Base-by-base conservation (phyloP, 2,888 invertebrate species). In the Brassicogethes aeneus region DNA sequence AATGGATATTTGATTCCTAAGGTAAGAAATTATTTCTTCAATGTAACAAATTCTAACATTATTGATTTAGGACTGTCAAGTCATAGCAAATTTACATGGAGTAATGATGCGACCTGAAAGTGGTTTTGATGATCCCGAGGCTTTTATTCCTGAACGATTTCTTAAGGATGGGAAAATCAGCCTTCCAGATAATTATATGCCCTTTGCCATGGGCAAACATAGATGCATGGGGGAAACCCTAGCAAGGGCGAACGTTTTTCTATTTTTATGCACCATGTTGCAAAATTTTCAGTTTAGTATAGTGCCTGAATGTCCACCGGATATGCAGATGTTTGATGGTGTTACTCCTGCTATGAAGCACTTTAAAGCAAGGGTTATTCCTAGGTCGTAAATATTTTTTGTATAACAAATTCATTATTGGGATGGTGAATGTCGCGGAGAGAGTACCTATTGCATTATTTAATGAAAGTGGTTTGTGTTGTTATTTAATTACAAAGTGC, bases 221-320 rank as follows among this genome's bases (percentile, higher is more conserved):
- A 77, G 88, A 39, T 90, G 90, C 57, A 77, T 89, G 77, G 90
- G 89, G 1, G 89, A 90, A 57, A 74, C 79, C 1, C 64, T 89
- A 47, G 84, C 84, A 1, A 80, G 80, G 54, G 84, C 85, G 52
- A 89, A 85, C 55, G 72, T 89, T 37, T 90, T 89, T 57, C 63
- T 87, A 17, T 84, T 89, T 54, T 79, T 78, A 0, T 77, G 86
- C 0, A 73, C 80, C 0, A 68, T 89, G 51, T 67, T 90, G 51
- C 89, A 89, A 63, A 76, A 73, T 53, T 89, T 84, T 53, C 75
- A 75, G 2, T 80, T 90, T 56, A 62, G 75, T 1, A 68, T 80
- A 0, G 75, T 77, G 1, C 79, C 82, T 0, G 84, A 79, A 0
- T 74, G 79, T 45, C 64, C 76, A 43, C 87, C 87, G 0, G 74